Evolutionary conservation across 2,113 vertebrate genomes (phyloP).

Genomic region (Emydura subglobosa): DNA sequence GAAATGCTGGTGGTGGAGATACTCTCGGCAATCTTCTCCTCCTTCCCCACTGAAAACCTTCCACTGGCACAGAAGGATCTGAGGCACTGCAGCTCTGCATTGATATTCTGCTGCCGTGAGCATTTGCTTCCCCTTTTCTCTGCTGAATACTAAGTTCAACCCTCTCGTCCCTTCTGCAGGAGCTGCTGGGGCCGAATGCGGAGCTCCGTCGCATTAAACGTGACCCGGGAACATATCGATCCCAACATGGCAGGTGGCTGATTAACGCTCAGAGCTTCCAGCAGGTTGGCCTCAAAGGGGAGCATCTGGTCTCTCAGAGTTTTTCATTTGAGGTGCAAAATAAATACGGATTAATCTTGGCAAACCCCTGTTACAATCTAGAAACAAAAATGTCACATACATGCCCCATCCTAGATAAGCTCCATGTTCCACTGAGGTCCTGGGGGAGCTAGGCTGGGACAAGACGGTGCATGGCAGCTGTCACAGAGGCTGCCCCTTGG

Average conservation of each 20-base stretch:
- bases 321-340: neutral
- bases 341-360: neutral
- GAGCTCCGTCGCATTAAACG: neutral
- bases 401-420: neutral
- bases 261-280: neutral
- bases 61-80: accelerated
- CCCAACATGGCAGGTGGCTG: neutral
- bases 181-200: neutral
- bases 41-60: neutral
- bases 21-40: accelerated
- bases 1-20: neutral
- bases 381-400: neutral
- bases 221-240: neutral
- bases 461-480: neutral
- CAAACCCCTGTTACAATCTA: neutral
- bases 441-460: neutral
- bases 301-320: neutral
- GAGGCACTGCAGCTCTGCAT: neutral
- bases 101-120: neutral
- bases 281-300: neutral
- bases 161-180: neutral
- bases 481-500: neutral
- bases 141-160: neutral
- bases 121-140: neutral
- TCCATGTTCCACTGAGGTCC: neutral